Base-by-base conservation (phyloP, 2,113 vertebrate genomes). In the Apodemus sylvaticus region DNA sequence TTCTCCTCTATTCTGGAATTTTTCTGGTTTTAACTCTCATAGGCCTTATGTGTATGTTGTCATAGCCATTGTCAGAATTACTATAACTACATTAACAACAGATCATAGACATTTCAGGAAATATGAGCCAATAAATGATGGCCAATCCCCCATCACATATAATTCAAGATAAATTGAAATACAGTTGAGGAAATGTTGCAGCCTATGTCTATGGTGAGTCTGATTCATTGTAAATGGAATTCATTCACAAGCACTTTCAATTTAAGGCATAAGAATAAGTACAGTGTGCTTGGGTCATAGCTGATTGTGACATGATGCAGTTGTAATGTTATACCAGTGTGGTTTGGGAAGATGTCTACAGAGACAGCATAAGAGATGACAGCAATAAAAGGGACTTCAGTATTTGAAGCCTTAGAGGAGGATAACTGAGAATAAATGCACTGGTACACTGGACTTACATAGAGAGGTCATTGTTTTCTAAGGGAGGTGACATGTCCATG, bases 151-250 rank as follows among this genome's bases (percentile, higher is more conserved):
- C 87, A 53, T 39, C 24, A 77, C 16, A 93, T 4, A n/a, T 0
- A 64, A 90, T 9, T 14, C 62, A 89, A 66, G 19, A 93, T 3
- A n/a, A 77, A 62, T 2, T 87, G 45, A 94, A 55, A 92, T 39
- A 58, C 39, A 96, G 78, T 71, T 91, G 20, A 92, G 2, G 22
- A 2, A 70, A 29, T 36, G 34, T 86, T 24, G 81, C 31, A 89
- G 62, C 34, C 64, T 60, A 22, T 71, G 48, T 73, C 31, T 62
- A 55, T 60, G 12, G 42, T 64, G 22, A 86, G 10, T 64, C 51
- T 62, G 76, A 79, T 48, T 90, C 58, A 39, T 78, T 87, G 17
- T 86, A 94, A 92, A 92, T 60, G 2, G 53, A 92, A 93, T 64
- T 68, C 62, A 76, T 42, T 95, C 70, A 81, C 12, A 76, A 90